A percentile compares a stretch with the other conserved stretches of the same genome.
These are phyloP conservation scores for Ochropleura leucogaster DNA, from an alignment of 2,888 invertebrate genomes.

Conservation along the genomic window DNA sequence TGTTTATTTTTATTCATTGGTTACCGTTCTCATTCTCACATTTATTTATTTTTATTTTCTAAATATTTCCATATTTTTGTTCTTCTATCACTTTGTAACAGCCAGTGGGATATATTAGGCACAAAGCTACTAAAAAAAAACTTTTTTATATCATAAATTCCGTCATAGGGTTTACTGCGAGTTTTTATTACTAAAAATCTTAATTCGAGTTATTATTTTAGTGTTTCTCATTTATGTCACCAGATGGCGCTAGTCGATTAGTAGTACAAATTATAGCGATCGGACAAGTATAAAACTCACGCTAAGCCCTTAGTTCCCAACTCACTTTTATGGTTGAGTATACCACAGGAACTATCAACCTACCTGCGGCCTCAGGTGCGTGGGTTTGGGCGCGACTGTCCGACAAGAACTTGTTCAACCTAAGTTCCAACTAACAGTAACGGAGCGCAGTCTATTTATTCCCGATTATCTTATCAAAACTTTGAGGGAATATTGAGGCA, in stretches of 20 bases:
- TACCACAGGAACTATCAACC: conserved; percentile 25
- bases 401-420: conserved; percentile 26
- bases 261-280: background rate
- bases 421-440: conserved; percentile 25
- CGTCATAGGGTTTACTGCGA: background rate
- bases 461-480: conserved; percentile 37
- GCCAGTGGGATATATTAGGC: no score
- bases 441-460: conserved; percentile 29
- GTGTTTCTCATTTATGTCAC: no score
- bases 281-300: background rate
- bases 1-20: no score
- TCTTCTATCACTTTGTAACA: background rate
- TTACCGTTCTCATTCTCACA: no score
- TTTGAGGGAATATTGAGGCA: conserved; percentile 7
- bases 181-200: no score
- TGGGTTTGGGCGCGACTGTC: conserved; percentile 30
- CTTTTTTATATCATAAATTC: background rate
- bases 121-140: no score
- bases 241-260: background rate
- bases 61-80: no score
- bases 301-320: background rate
- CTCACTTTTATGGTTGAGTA: conserved; percentile 9
- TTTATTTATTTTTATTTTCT: no score
- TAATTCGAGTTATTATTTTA: no score
- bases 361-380: conserved; percentile 45